Base-by-base conservation (phyloP, 2,888 invertebrate genomes). In the Macropis europaea region DNA sequence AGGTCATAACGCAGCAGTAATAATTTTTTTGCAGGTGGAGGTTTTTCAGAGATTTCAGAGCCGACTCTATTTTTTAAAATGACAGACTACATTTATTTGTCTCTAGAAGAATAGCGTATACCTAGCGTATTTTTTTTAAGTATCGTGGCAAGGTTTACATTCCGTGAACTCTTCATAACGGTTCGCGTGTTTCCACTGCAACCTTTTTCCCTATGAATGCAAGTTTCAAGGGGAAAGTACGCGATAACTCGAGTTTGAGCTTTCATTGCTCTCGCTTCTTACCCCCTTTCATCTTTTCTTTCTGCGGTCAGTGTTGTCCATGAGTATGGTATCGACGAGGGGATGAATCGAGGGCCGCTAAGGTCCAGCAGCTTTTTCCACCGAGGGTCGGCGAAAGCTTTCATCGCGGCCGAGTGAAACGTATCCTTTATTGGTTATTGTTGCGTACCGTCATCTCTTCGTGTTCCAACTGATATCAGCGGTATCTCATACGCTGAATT, bases 141-240 rank as follows among this genome's bases (percentile, higher is more conserved):
- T n/a, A 70, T 64, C 76, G 73, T 79, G 72, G 75, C 72, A 68
- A 74, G 70, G 56, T 70, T 34, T 43, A 60, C 69, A 59, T 59
- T 62, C 43, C 7, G 22, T 2, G 24, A 40, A 54, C 47, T 19
- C 40, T 1, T 34, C 15, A 19, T 34, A 28, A 42, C 60, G 22
- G 40, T 56, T 40, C 9, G 34, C 13, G 11, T n/a, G 19, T 13
- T 7, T 15, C 40, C 40, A n/a, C 15, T 36, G 50, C 54, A 15
- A 30, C 30, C 48, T 66, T 68, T 50, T 22, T 42, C 28, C 42
- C 36, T 5, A 11, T 11, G n/a, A 36, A 36, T 22, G 43, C 22
- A 15, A 24, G n/a, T 11, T 43, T 34, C 42, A 17, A 28, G 47
- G 40, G 40, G 19, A 22, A 4, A n/a, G 9, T 38, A n/a, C 22